phyloP scores from a whole-genome alignment of 2,888 invertebrate genomes.

The Hyposoter dolosus region DNA sequence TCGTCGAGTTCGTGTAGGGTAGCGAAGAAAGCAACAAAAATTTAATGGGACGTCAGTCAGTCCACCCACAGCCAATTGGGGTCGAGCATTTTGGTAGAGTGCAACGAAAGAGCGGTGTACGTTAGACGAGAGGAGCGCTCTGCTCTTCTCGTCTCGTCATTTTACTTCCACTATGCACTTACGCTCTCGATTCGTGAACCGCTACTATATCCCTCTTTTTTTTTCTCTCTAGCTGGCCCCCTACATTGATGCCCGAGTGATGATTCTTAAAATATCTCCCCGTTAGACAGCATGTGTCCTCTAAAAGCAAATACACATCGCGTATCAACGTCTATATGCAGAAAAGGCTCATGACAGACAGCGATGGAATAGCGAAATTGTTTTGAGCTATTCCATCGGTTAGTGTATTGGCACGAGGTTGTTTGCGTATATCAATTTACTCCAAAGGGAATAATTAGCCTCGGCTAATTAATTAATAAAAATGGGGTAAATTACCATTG shows the following conservation, averaged over 20 bases:
- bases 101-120: conserved; percentile 18
- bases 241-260: conserved; percentile 14
- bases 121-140: conserved; percentile 26
- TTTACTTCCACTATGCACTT: conserved; percentile 33
- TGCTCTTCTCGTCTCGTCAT: conserved; percentile 44
- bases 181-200: conserved; percentile 50
- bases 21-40: conserved; percentile 43
- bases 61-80: conserved; percentile 65
- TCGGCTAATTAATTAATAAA: background rate
- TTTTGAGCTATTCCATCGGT: background rate
- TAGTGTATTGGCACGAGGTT: background rate
- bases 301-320: conserved; percentile 1
- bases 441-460: background rate
- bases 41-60: conserved; percentile 68
- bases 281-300: conserved; percentile 16
- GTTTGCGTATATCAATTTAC: background rate
- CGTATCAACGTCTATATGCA: background rate
- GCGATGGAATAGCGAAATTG: background rate
- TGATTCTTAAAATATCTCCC: conserved; percentile 59
- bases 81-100: conserved; percentile 67
- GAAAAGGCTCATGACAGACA: background rate
- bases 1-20: conserved; percentile 13
- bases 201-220: conserved; percentile 17
- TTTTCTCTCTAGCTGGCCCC: background rate
- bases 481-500: background rate